A percentile compares a stretch with the other conserved stretches of the same genome.
Conservation (phyloP, 2,797 vertebrate genomes). For the Alauda arvensis region DNA sequence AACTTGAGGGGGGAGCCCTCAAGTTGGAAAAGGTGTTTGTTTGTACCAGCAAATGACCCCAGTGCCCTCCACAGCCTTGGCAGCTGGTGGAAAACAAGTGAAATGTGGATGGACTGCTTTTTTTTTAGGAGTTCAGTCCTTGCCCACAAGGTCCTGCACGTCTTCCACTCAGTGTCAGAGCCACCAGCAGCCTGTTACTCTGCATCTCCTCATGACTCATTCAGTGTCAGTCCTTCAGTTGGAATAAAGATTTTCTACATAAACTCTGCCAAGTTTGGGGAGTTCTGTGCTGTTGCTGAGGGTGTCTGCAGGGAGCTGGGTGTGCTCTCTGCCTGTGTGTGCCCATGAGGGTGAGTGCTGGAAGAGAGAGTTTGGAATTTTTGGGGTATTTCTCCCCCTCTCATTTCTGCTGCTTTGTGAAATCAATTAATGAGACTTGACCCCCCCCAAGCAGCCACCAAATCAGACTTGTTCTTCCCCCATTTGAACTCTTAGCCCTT, state of each 20-base stretch:
- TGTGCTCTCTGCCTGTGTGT: not conserved
- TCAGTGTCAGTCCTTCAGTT: constrained; percentile 71
- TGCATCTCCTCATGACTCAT: constrained; percentile 66
- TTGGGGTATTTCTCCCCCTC: not conserved
- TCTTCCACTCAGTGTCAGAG: constrained; percentile 65
- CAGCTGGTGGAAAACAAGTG: constrained; percentile 48
- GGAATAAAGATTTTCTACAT: constrained; percentile 79
- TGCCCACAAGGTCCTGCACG: constrained; percentile 57
- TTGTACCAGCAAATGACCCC: constrained; percentile 44
- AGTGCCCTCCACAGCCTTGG: constrained; percentile 33
- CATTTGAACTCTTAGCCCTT: not conserved
- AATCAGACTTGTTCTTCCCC: not conserved
- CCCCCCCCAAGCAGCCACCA: not conserved
- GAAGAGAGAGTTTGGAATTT: fast-evolving
- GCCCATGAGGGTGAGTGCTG: not conserved
- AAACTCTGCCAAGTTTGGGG: constrained; percentile 9
- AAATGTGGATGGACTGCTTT: constrained; percentile 21
- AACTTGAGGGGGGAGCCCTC: constrained; percentile 65
- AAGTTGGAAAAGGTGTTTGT: constrained; percentile 66
- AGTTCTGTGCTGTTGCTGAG: not conserved
- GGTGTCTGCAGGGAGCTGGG: not conserved
- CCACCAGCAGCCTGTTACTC: constrained; percentile 69
- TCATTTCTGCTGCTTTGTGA: not conserved
- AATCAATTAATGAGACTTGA: not conserved
- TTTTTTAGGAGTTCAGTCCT: constrained; percentile 61